phyloP scores from a whole-genome alignment of 2,797 vertebrate genomes.

The Lophotriccus pileatus region DNA sequence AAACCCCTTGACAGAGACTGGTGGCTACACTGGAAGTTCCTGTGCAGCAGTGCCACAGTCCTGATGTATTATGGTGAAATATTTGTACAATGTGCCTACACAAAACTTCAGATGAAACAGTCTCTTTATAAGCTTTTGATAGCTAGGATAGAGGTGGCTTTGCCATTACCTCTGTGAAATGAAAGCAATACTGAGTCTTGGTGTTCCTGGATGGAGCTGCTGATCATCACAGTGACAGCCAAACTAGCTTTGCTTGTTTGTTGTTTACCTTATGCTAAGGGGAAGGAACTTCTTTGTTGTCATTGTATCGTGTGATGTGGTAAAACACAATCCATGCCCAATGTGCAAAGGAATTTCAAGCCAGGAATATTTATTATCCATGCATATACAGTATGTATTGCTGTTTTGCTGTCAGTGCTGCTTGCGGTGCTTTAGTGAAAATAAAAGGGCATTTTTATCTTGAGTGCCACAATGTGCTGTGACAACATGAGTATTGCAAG shows the following conservation, averaged over 20 bases:
- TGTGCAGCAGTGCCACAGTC: background rate
- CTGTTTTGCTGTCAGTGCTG: constrained; percentile 68
- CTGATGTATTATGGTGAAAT: constrained; percentile 47
- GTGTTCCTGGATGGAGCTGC: constrained; percentile 51
- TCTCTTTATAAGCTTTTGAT: constrained; percentile 58
- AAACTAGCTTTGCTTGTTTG: constrained; percentile 42
- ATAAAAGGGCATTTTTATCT: constrained; percentile 64
- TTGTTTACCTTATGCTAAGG: constrained; percentile 65
- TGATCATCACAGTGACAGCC: constrained; percentile 53
- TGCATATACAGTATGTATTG: constrained; percentile 46
- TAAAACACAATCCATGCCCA: constrained; percentile 70
- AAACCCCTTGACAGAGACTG: constrained; percentile 22
- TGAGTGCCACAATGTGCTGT: constrained; percentile 4
- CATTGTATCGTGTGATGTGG: constrained; percentile 58
- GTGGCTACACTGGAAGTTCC: constrained; percentile 26
- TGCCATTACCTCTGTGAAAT: constrained; percentile 59
- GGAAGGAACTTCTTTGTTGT: constrained; percentile 68
- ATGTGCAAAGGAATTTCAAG: constrained; percentile 61
- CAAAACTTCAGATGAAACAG: constrained; percentile 55
- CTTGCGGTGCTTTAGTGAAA: constrained; percentile 40
- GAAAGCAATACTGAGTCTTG: constrained; percentile 27
- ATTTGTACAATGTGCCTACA: constrained; percentile 42
- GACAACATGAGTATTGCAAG: background rate
- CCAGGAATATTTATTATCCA: constrained; percentile 66
- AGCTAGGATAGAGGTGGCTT: constrained; percentile 42